phyloP scores from a whole-genome alignment of 1,140 invertebrate species.

The Ceratina australensis region DNA sequence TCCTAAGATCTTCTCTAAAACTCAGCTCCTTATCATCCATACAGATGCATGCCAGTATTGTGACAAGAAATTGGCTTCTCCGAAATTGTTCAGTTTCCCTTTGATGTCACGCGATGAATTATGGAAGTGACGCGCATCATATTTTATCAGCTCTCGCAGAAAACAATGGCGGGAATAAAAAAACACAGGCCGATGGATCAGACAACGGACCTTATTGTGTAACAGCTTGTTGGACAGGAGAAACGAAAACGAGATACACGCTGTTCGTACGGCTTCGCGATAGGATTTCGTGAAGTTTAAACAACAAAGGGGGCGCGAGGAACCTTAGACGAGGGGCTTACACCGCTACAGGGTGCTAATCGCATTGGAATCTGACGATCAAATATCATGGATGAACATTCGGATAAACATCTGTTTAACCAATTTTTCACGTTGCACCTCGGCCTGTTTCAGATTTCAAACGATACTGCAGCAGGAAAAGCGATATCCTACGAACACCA shows the following conservation, averaged over 20 bases:
- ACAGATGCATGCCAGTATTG: too few species aligned
- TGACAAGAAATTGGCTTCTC: too few species aligned
- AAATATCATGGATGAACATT: background rate
- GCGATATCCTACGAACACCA: background rate
- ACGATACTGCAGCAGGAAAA: conserved; percentile 10
- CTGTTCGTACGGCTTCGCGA: conserved; percentile 19
- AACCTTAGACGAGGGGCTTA: background rate
- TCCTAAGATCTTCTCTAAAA: conserved; percentile 2
- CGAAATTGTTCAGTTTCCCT: too few species aligned
- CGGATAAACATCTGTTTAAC: background rate
- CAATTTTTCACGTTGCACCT: background rate
- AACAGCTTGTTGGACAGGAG: background rate
- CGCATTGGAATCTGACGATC: background rate
- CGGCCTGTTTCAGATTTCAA: conserved; percentile 1
- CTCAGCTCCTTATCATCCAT: background rate
- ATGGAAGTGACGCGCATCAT: too few species aligned
- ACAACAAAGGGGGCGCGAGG: background rate
- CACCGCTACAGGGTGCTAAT: background rate
- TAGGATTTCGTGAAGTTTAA: conserved; percentile 27
- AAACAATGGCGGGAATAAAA: too few species aligned
- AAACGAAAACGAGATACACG: conserved; percentile 4
- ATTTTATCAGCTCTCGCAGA: too few species aligned
- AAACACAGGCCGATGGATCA: too few species aligned
- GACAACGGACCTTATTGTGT: too few species aligned
- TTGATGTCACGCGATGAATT: too few species aligned